Evolutionary conservation across 2,888 invertebrate genomes (phyloP), one percentile per base, ranked within the genome.

Genomic region (Aradus depressus): DNA sequence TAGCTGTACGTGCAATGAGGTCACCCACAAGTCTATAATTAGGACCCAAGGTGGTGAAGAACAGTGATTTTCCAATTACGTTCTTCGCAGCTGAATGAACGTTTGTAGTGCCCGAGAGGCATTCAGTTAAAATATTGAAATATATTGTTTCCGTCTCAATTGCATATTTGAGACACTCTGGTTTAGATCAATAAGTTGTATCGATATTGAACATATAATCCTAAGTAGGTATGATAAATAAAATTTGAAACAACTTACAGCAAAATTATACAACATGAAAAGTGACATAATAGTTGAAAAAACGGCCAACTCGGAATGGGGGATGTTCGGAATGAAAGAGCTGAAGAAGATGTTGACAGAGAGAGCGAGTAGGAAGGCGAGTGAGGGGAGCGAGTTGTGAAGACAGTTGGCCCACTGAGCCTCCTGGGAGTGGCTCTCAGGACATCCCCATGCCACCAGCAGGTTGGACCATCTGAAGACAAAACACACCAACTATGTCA

Each of bases 261-360:
- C 78, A 60, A 87, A 87, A 1, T 81, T 79, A 18, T 81, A 67
- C 28, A 88, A 66, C 0, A 88, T 85, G n/a, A 84, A 65, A 56
- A 89, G 80, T 54, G 85, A 84, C 8, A 88, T 70, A 39, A 79
- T 74, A 53, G 86, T 81, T 0, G 89, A 80, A 1, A 89, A 64
- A 0, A 89, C 77, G 3, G 85, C 83, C 21, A 91, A 75, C 65
- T 91, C 91, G 0, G 89, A 87, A 64, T 88, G 85, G 0, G 87
- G 85, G n/a, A 88, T n/a, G 2, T 28, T 18, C 18, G 22, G 78
- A 2, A 81, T 79, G 21, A 87, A 69, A 0, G 90, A 86, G 64
- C 86, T 86, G 0, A 86, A 70, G 57, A 86, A 74, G 43, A 91
- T 70, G 68, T 87, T 84, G 0, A 81, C 67, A 8, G 89, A 72